These are phyloP conservation scores for Cydia fagiglandana DNA, from an alignment of 1,140 invertebrate genomes.

Conservation along the genomic window DNA sequence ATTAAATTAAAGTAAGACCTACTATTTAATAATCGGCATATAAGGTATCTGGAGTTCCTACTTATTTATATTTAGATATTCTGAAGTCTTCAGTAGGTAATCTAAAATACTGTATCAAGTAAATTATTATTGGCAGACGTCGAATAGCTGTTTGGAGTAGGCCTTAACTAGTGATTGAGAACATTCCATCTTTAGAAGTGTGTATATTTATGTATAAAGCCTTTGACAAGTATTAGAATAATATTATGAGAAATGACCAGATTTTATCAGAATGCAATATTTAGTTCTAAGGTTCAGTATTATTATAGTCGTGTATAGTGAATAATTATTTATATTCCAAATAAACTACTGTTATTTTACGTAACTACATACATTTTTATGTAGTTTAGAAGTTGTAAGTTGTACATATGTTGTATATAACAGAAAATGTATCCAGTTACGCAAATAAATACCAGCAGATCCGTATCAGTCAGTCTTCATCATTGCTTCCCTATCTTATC, in stretches of 20 bases:
- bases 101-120: slow-evolving; percentile 18
- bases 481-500: slow-evolving; percentile 21
- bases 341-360: slow-evolving; percentile 51
- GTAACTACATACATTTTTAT: slow-evolving; percentile 33
- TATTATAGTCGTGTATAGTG: slow-evolving; percentile 73
- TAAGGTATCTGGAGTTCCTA: slow-evolving; percentile 68
- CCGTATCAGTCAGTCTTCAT: slow-evolving; percentile 19
- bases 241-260: slow-evolving; percentile 72
- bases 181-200: slow-evolving; percentile 59
- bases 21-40: slow-evolving; percentile 33
- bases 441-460: slow-evolving; percentile 27
- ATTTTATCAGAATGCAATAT: slow-evolving; percentile 79
- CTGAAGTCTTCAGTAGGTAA: slow-evolving; percentile 28
- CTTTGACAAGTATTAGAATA: slow-evolving; percentile 52
- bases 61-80: slow-evolving; percentile 46
- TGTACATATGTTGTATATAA: slow-evolving; percentile 30
- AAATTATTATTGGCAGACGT: slow-evolving; percentile 17
- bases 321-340: slow-evolving; percentile 70
- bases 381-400: slow-evolving; percentile 27
- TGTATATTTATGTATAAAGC: slow-evolving; percentile 71
- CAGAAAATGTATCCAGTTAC: slow-evolving; percentile 50
- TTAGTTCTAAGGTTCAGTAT: slow-evolving; percentile 75
- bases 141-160: slow-evolving; percentile 12
- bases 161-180: slow-evolving; percentile 41
- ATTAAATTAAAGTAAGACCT: slow-evolving; percentile 32